Percentiles rank a stretch among this genome's conserved stretches.
phyloP scores from a whole-genome alignment of 2,888 invertebrate species.

The Oasisia sp. region DNA sequence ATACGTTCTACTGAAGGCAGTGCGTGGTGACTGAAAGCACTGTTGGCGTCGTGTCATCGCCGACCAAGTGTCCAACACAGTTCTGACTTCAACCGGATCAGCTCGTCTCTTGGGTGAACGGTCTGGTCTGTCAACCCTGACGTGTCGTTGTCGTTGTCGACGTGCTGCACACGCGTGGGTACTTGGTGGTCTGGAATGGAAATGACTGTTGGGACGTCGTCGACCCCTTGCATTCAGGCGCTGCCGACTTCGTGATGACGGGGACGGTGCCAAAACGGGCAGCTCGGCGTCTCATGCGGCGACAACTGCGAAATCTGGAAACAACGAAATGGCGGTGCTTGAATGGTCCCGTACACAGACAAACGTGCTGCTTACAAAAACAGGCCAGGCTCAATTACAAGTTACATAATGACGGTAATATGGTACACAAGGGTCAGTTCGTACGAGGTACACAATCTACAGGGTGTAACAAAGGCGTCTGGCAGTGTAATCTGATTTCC shows the following conservation, averaged over 20 bases:
- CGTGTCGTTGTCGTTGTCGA: neutral
- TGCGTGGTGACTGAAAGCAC: neutral
- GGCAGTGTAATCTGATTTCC: neutral
- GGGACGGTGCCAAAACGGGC: neutral
- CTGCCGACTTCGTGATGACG: neutral
- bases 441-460: neutral
- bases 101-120: neutral
- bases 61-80: neutral
- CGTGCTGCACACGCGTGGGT: neutral
- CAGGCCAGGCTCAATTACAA: neutral
- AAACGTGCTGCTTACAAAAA: neutral
- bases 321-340: neutral
- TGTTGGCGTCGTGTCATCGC: too few species aligned
- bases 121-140: neutral
- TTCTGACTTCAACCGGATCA: neutral
- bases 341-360: neutral
- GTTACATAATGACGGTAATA: neutral
- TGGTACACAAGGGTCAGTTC: neutral
- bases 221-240: neutral
- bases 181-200: neutral
- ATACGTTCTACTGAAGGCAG: neutral
- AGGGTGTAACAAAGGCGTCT: neutral
- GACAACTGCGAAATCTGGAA: constrained; percentile 12
- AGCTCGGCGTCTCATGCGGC: neutral
- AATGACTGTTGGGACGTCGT: neutral